A percentile compares a stretch with the other conserved stretches of the same genome.
These are phyloP conservation scores for Eurytoma adleriae DNA, from an alignment of 2,888 invertebrate species.

Conservation along the genomic window DNA sequence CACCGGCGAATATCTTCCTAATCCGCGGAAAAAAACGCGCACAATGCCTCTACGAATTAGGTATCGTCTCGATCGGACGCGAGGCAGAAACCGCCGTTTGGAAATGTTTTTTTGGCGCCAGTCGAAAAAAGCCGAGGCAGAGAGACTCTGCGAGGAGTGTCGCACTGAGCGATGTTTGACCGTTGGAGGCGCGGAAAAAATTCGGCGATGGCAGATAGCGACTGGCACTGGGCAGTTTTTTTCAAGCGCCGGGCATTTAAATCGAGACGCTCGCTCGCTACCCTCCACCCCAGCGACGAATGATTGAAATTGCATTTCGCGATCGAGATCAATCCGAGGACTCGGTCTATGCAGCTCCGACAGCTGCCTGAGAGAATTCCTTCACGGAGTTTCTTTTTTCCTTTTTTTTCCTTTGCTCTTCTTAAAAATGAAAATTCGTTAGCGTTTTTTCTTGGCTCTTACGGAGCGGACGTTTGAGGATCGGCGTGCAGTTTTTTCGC, in stretches of 20 bases:
- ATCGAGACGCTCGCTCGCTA: conserved; percentile 28
- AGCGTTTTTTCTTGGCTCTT: background rate
- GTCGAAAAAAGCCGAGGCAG: background rate
- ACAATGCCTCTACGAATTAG: conserved; percentile 10
- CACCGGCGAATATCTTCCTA: background rate
- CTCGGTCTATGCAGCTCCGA: conserved; percentile 31
- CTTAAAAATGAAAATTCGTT: conserved; percentile 42
- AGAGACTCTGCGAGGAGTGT: background rate
- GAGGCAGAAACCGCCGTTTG: conserved; percentile 25
- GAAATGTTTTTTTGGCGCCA: conserved; percentile 10
- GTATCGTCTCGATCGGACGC: conserved; percentile 37
- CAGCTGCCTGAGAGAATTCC: conserved; percentile 20
- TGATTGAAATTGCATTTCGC: conserved; percentile 40
- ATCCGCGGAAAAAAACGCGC: conserved; percentile 2
- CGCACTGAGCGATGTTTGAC: conserved; percentile 41
- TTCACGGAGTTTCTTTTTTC: conserved; percentile 22
- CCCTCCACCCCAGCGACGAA: conserved; percentile 14
- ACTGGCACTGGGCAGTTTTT: conserved; percentile 17
- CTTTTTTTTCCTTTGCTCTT: conserved; percentile 23
- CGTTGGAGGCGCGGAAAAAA: conserved; percentile 38
- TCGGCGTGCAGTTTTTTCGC: conserved; percentile 3
- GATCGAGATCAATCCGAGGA: conserved; percentile 38
- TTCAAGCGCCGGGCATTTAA: conserved; percentile 33
- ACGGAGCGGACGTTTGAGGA: background rate
- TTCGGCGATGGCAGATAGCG: conserved; percentile 36